Conservation (phyloP, 1,140 invertebrate species). For the Samia ricini region DNA sequence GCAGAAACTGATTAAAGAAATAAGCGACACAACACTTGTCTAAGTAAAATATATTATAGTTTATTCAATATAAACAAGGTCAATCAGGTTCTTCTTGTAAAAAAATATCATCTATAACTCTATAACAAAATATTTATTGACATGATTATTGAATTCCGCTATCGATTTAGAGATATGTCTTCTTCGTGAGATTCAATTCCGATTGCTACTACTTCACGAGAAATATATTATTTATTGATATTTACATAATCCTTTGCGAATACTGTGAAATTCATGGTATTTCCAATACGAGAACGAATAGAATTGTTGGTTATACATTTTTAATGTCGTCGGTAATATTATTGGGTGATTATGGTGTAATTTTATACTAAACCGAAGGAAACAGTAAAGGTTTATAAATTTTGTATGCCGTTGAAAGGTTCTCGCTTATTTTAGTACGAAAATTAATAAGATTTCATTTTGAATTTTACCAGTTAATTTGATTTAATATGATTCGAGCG, state of each 20-base stretch:
- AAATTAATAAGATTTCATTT: background rate
- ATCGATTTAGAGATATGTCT: slow-evolving; percentile 13
- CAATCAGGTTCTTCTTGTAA: too few species aligned
- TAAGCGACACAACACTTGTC: too few species aligned
- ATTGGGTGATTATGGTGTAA: background rate
- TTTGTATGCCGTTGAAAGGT: background rate
- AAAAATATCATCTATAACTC: too few species aligned
- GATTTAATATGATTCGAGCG: background rate
- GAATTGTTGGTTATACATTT: background rate
- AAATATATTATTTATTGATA: slow-evolving; percentile 37
- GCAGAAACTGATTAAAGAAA: too few species aligned
- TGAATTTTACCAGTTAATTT: background rate
- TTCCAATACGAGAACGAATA: background rate
- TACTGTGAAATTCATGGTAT: background rate
- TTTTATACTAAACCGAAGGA: background rate
- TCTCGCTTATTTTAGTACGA: background rate
- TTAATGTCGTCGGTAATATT: background rate
- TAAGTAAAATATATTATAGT: too few species aligned
- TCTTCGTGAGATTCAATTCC: slow-evolving; percentile 25
- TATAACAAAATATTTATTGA: too few species aligned
- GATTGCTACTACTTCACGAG: slow-evolving; percentile 16
- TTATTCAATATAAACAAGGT: too few species aligned
- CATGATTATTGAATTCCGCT: slow-evolving; percentile 37
- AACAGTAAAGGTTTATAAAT: background rate
- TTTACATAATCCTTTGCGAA: slow-evolving; percentile 28